phyloP scores from a whole-genome alignment of 2,888 invertebrate species.

The Lypha dubia region DNA sequence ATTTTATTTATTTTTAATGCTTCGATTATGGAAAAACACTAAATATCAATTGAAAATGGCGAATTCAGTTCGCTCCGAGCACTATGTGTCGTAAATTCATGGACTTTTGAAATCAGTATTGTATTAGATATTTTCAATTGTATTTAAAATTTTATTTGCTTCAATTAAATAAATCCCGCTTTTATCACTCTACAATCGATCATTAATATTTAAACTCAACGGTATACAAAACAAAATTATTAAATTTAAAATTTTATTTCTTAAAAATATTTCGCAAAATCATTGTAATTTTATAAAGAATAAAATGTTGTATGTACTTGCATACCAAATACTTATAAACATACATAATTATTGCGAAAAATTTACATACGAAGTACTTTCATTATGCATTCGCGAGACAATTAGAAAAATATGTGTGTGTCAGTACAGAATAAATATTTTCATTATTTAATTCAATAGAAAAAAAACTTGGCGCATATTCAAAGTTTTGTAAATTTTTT shows the following conservation, averaged over 20 bases:
- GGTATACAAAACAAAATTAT: conserved; percentile 13
- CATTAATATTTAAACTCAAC: background rate
- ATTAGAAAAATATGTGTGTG: conserved; percentile 54
- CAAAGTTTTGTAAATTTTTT: conserved; percentile 70
- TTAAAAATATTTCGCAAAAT: conserved; percentile 22
- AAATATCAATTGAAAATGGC: no score
- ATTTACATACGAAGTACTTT: conserved; percentile 16
- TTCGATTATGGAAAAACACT: no score
- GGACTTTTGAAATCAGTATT: no score
- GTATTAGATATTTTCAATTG: no score
- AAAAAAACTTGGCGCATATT: conserved; percentile 64
- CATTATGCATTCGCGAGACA: conserved; percentile 55
- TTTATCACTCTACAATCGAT: background rate
- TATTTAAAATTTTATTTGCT: no score
- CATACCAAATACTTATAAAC: background rate
- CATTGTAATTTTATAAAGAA: background rate
- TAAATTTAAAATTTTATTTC: background rate
- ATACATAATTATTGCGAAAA: no score
- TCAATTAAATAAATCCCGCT: background rate
- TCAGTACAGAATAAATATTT: conserved; percentile 35
- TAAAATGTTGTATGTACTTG: conserved; percentile 4
- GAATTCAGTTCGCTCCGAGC: no score
- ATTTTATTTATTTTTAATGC: no score
- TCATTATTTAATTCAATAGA: conserved; percentile 48
- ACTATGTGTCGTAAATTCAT: no score